These are phyloP conservation scores for Eulemur albifrons DNA, from an alignment of 2,797 vertebrate genomes.

Conservation along the genomic window DNA sequence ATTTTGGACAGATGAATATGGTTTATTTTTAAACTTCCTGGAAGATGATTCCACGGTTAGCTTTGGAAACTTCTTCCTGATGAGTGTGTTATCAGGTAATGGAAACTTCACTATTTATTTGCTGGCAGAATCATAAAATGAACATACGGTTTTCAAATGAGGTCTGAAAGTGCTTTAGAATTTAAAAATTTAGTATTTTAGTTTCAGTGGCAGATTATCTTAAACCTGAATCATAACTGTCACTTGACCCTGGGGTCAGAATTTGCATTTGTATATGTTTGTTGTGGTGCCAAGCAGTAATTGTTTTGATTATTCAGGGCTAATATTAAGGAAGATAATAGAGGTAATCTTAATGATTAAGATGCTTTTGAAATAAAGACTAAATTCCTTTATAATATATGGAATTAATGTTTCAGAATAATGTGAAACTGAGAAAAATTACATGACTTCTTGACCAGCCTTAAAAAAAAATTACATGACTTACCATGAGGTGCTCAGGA, in stretches of 20 bases:
- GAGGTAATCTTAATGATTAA: neutral
- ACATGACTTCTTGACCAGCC: neutral
- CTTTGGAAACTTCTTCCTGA: conserved; percentile 52
- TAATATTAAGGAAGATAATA: neutral
- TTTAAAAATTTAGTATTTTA: neutral
- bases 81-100: conserved; percentile 26
- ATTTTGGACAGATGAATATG: conserved; percentile 36
- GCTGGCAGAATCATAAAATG: neutral
- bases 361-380: neutral
- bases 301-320: neutral
- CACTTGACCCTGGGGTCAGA: neutral
- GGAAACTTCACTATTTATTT: conserved; percentile 39
- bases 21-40: conserved; percentile 67
- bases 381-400: neutral
- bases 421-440: conserved; percentile 1
- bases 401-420: neutral
- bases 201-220: neutral
- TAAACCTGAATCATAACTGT: conserved; percentile 1
- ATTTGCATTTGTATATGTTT: conserved; percentile 2
- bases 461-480: neutral
- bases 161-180: neutral
- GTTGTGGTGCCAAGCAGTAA: neutral
- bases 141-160: neutral
- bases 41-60: conserved; percentile 54
- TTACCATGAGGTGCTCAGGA: neutral